These are phyloP conservation scores for Anaspis maculata DNA, from an alignment of 2,888 invertebrate genomes.

Conservation along the genomic window DNA sequence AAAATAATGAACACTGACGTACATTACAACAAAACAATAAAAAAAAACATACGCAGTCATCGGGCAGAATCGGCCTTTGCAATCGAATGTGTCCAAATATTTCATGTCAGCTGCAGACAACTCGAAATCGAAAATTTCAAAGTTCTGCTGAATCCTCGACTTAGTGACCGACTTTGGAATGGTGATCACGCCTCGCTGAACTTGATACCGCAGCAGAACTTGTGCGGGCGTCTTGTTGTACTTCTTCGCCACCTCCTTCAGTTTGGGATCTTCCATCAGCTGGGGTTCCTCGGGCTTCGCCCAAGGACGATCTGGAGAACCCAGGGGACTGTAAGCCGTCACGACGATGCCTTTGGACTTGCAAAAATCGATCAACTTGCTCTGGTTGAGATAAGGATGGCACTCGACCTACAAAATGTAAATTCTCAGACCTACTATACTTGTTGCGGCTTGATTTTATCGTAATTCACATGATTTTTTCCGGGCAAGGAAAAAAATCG, in stretches of 20 bases:
- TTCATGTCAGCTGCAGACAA: conserved; percentile 58
- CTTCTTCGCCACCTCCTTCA: conserved; percentile 53
- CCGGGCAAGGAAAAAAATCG: too few species aligned
- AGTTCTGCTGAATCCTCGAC: conserved; percentile 58
- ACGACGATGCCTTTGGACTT: conserved; percentile 44
- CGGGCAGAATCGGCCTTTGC: conserved; percentile 59
- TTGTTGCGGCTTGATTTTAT: too few species aligned
- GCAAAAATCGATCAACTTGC: conserved; percentile 58
- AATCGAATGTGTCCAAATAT: conserved; percentile 60
- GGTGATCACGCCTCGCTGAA: conserved; percentile 62
- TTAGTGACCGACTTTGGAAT: conserved; percentile 78
- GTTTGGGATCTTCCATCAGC: conserved; percentile 47
- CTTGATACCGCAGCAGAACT: conserved; percentile 55
- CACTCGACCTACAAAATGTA: conserved; percentile 58
- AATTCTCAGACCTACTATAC: too few species aligned
- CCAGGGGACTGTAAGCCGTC: conserved; percentile 49
- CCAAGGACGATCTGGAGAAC: conserved; percentile 76
- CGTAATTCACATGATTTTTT: too few species aligned
- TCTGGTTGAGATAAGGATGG: conserved; percentile 69
- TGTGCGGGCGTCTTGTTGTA: conserved; percentile 62
- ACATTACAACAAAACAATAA: too few species aligned
- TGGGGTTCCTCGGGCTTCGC: conserved; percentile 64
- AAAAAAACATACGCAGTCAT: conserved; percentile 57
- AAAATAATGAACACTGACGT: too few species aligned
- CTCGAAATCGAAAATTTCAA: conserved; percentile 67